Base-by-base conservation (phyloP, 2,113 vertebrate genomes). In the Gopherus evgoodei region DNA sequence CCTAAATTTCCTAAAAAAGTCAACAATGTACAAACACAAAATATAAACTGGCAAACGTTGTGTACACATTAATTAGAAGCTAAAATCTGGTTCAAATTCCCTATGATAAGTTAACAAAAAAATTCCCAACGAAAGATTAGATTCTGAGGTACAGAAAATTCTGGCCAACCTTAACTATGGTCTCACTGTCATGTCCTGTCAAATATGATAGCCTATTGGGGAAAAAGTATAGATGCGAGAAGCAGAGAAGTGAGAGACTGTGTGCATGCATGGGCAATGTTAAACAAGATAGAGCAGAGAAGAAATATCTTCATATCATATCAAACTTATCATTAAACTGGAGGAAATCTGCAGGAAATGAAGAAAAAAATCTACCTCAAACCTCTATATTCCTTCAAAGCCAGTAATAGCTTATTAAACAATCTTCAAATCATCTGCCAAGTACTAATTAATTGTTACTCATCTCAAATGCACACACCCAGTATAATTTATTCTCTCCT, bases 401-500 rank as follows among this genome's bases (percentile, higher is more conserved):
- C 84, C 95, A 93, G 65, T 65, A 93, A 53, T n/a, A 91, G 49
- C 65, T 91, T 81, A 81, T 49, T 81, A 75, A 21, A 49, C 84
- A 76, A 59, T 24, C 81, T 87, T 76, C 13, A 91, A 47, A 69
- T 5, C 52, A 62, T 5, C 11, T 38, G 52, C 83, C 57, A 88
- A 94, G 42, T 1, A 82, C 9, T 14, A 62, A 94, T 94, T 86
- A 81, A 92, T 86, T n/a, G 6, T 31, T 65, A 38, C 17, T 96
- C 93, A 88, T 91, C 93, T 93, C 91, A 96, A 52, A 53, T 0
- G 1, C 91, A 93, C 88, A 97, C 97, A 90, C 97, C 97, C 95
- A 95, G 76, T 35, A 62, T 50, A 93, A 87, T 89, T 87, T 91
- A 95, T 69, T 84, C 84, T 90, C 65, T 50, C 84, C 89, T 54